Evolutionary conservation across 2,113 vertebrate genomes (phyloP).

Genomic region (Oryzias celebensis): DNA sequence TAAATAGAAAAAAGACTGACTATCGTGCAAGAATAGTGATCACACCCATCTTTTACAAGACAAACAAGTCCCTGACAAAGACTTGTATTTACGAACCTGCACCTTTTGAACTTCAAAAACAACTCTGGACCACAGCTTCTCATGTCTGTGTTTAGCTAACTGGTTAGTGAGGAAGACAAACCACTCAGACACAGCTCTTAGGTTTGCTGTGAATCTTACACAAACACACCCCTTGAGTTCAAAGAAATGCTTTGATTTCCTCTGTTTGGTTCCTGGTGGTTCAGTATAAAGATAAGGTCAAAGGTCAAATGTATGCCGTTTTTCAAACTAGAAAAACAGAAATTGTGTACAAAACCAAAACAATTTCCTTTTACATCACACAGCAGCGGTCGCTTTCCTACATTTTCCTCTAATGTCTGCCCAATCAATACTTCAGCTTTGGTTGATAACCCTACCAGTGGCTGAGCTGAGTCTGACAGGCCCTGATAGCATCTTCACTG

Average conservation of each 20-base stretch:
- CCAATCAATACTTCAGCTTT: background rate
- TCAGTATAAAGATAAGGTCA: background rate
- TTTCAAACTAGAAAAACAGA: too few species aligned
- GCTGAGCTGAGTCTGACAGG: slow-evolving; percentile 13
- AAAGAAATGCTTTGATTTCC: slow-evolving; percentile 10
- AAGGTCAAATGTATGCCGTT: background rate
- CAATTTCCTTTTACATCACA: background rate
- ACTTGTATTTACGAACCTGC: slow-evolving; percentile 39
- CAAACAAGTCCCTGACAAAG: slow-evolving; percentile 18
- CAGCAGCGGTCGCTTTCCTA: background rate
- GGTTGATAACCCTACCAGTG: background rate
- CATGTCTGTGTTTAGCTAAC: too few species aligned
- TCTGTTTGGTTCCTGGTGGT: background rate
- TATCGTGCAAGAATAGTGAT: slow-evolving; percentile 6
- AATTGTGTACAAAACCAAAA: too few species aligned
- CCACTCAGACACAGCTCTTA: background rate
- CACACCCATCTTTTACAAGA: slow-evolving; percentile 37
- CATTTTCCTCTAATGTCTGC: background rate
- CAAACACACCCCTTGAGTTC: background rate
- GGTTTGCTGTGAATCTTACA: background rate
- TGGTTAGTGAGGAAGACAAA: background rate
- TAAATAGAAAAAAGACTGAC: slow-evolving; percentile 1
- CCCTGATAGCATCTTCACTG: slow-evolving; percentile 1
- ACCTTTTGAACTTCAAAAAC: slow-evolving; percentile 32
- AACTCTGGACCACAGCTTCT: background rate